Evolutionary conservation across 2,113 vertebrate genomes (phyloP).

Genomic region (Labrus mixtus): DNA sequence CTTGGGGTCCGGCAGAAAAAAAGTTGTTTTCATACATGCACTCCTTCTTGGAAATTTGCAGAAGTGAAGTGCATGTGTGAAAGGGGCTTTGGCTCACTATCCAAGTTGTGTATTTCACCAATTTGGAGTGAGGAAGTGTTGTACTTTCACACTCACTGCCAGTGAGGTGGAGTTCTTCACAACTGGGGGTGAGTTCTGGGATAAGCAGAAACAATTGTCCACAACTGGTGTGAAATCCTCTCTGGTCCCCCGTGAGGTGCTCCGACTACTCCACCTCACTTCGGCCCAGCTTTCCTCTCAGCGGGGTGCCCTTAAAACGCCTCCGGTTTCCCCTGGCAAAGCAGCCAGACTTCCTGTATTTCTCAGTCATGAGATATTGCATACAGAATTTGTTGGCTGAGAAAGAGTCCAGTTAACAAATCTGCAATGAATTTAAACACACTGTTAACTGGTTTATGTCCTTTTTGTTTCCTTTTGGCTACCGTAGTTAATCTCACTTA

Average conservation of each 20-base stretch:
- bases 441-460: conserved; percentile 63
- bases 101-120: no score
- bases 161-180: conserved; percentile 53
- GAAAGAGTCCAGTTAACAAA: conserved; percentile 29
- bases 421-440: conserved; percentile 49
- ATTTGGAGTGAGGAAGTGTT: background rate
- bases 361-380: conserved; percentile 50
- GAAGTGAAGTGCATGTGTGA: no score
- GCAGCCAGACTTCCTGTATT: conserved; percentile 82
- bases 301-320: conserved; percentile 53
- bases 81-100: background rate
- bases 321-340: conserved; percentile 76
- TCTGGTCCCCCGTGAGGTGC: conserved; percentile 76
- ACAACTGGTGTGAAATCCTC: conserved; percentile 83
- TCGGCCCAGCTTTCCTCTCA: conserved; percentile 77
- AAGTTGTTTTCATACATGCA: no score
- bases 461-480: conserved; percentile 53
- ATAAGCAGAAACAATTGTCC: conserved; percentile 72
- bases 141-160: conserved; percentile 35
- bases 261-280: conserved; percentile 67
- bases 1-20: no score
- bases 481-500: conserved; percentile 62
- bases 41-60: no score
- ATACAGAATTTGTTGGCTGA: conserved; percentile 48
- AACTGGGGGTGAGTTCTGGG: conserved; percentile 33